Base-by-base conservation (phyloP, 2,797 vertebrate genomes). In the Pseudotriccus pelzelni region DNA sequence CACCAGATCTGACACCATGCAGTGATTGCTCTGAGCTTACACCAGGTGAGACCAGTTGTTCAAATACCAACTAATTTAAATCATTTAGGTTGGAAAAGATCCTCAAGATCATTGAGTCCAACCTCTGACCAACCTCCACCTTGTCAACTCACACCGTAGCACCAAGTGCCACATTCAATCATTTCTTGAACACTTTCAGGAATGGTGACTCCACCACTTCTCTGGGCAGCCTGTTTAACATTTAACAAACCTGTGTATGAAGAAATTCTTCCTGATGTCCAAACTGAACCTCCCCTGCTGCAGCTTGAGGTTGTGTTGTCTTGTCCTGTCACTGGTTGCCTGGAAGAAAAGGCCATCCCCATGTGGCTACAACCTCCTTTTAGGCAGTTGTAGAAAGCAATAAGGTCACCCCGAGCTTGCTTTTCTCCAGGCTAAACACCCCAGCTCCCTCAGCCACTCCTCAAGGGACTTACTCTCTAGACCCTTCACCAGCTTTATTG, bases 331-430 rank as follows among this genome's bases (percentile, higher is more conserved):
- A 1, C 32, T 32, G 32, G 14, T 43, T 32, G 14, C 5, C 25
- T 43, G 44, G 12, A 7, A 75, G 32, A 5, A 41, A 6, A 17
- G 43, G 3, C 4, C 0, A 0, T 10, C 4, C 44, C 14, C 62
- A 37, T 7, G 27, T 24, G 24, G 10, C 30, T 16, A 2, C n/a
- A 52, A 4, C 8, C 21, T 60, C 24, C 30, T 50, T 30, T 36
- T 16, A 28, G 47, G 15, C 10, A 32, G 3, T 12, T 81, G 6
- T 20, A 10, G 32, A 18, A 25, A 58, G 22, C 9, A 11, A 15
- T 7, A 19, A 52, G 5, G 12, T 20, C 37, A 10, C 10, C 3
- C 27, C 17, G n/a, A 37, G 9, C 12, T 15, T 74, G 25, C 52
- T 67, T 19, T 37, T 32, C 27, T 59, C 37, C 44, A 58, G 37